Conservation (phyloP, 2,797 vertebrate genomes). For the Sparus aurata region DNA sequence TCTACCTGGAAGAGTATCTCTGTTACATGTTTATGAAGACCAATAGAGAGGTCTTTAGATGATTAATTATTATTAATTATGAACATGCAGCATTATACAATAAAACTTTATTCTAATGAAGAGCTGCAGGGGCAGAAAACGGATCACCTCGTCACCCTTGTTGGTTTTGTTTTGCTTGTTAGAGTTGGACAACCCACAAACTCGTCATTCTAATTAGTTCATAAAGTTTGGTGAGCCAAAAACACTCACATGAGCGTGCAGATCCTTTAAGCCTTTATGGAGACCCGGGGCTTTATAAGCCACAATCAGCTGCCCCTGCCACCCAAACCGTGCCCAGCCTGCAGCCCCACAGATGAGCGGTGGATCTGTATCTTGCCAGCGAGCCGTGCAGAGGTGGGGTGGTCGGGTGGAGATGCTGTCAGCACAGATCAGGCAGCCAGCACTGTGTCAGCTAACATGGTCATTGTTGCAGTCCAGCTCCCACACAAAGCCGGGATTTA, state of each 20-base stretch:
- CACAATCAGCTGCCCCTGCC: background rate
- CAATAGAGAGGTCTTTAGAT: background rate
- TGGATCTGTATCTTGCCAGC: slow-evolving; percentile 23
- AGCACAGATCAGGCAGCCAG: slow-evolving; percentile 59
- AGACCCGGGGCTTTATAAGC: background rate
- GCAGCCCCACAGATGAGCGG: background rate
- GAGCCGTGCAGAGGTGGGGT: slow-evolving; percentile 2
- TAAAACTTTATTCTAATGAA: background rate
- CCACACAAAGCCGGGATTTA: slow-evolving; percentile 79
- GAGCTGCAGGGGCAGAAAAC: background rate
- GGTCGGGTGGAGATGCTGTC: slow-evolving; percentile 53
- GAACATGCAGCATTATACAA: background rate
- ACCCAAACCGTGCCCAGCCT: background rate
- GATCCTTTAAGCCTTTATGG: background rate
- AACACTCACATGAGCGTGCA: background rate
- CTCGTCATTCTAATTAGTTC: background rate
- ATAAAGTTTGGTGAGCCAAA: background rate
- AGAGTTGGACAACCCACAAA: background rate
- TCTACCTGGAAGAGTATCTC: background rate
- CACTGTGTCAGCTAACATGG: slow-evolving; percentile 75
- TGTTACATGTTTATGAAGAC: background rate
- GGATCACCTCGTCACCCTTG: background rate
- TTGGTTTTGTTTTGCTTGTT: background rate
- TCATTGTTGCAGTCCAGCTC: slow-evolving; percentile 71
- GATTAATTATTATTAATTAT: background rate